These are phyloP conservation scores for Formicarius rufipectus DNA, from an alignment of 2,113 vertebrate genomes.

Conservation along the genomic window DNA sequence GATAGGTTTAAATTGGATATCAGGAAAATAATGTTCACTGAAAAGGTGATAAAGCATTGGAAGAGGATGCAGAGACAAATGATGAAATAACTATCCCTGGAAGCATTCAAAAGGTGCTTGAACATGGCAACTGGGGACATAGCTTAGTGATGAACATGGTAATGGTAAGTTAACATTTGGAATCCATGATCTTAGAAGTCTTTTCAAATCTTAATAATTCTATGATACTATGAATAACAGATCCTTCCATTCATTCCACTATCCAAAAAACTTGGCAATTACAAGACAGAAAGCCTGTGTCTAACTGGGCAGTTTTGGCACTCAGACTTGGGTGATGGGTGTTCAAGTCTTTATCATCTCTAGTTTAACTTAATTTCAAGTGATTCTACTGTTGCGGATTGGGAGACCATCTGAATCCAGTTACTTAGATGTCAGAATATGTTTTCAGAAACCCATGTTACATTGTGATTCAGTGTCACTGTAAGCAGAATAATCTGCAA, in stretches of 20 bases:
- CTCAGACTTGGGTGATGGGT: background rate
- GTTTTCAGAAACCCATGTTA: background rate
- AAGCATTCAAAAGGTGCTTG: background rate
- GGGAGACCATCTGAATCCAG: background rate
- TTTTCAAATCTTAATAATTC: background rate
- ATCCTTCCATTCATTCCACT: background rate
- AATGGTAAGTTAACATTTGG: background rate
- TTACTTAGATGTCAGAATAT: background rate
- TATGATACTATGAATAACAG: background rate
- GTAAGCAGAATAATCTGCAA: background rate
- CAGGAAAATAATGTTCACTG: background rate
- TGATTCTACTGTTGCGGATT: background rate
- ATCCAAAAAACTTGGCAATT: background rate
- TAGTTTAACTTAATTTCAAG: background rate
- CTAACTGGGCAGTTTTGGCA: background rate
- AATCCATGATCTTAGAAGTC: fast-evolving
- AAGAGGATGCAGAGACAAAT: background rate
- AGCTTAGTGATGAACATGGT: background rate
- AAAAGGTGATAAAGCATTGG: background rate
- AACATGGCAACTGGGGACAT: background rate
- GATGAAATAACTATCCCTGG: fast-evolving
- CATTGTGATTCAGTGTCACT: background rate
- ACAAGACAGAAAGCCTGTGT: background rate
- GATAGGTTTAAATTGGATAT: background rate
- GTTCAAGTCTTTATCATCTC: background rate